Evolutionary conservation across 2,113 vertebrate species (phyloP).

Genomic region (Nothobranchius kuhntae): DNA sequence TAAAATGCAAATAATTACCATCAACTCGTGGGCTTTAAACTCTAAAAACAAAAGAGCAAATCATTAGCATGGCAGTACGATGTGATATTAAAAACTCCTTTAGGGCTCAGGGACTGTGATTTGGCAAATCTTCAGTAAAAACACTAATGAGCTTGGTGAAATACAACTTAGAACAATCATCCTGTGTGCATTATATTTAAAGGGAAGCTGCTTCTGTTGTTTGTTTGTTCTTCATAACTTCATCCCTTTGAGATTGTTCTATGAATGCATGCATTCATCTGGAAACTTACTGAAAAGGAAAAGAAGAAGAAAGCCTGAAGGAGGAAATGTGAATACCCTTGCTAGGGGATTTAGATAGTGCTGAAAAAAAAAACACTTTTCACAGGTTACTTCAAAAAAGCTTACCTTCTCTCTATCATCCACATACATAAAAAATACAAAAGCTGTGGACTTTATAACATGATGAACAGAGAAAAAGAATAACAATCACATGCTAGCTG

Average conservation of each 20-base stretch:
- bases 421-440: slow-evolving; percentile 13
- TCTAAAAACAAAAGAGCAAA: not conserved
- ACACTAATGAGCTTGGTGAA: slow-evolving; percentile 11
- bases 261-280: slow-evolving; percentile 36
- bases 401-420: slow-evolving; percentile 32
- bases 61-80: not conserved
- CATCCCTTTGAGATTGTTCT: slow-evolving; percentile 27
- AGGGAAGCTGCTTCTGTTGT: slow-evolving; percentile 17
- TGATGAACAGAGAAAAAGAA: slow-evolving; percentile 30
- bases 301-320: slow-evolving; percentile 30
- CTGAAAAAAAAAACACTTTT: slow-evolving; percentile 26
- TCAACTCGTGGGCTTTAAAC: not conserved
- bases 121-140: not conserved
- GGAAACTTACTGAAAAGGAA: slow-evolving; percentile 29
- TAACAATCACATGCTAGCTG: slow-evolving; percentile 18
- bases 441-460: slow-evolving; percentile 11
- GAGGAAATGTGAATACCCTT: slow-evolving; percentile 27
- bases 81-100: not conserved
- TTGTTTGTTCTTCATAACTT: slow-evolving; percentile 8
- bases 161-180: slow-evolving; percentile 8
- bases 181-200: slow-evolving; percentile 8
- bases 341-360: slow-evolving; percentile 19
- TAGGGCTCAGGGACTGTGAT: not conserved
- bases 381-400: slow-evolving; percentile 36
- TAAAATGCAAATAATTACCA: slow-evolving; percentile 1